Conservation (phyloP, 2,888 invertebrate species). For the Nasonia oneida region DNA sequence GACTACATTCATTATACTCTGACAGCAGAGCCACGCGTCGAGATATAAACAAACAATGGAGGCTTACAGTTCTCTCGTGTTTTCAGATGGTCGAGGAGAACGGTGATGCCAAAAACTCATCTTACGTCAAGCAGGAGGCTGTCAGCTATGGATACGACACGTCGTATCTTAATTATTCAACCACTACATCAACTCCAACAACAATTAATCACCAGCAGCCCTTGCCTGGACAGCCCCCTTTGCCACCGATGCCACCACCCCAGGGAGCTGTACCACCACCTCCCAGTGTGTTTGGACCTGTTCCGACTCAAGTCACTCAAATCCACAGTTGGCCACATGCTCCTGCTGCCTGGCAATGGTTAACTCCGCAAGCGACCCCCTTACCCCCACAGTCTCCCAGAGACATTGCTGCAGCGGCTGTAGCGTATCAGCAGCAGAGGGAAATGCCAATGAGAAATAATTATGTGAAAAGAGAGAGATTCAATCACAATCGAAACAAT, state of each 20-base stretch:
- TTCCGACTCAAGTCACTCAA: constrained; percentile 73
- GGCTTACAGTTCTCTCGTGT: not conserved
- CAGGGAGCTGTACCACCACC: constrained; percentile 70
- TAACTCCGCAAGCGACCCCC: constrained; percentile 73
- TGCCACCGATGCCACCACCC: constrained; percentile 78
- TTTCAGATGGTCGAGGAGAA: constrained; percentile 70
- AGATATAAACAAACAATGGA: constrained; percentile 8
- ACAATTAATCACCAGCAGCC: constrained; percentile 71
- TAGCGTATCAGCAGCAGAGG: constrained; percentile 70
- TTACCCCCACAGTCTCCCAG: constrained; percentile 68
- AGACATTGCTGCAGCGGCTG: constrained; percentile 67
- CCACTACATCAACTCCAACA: constrained; percentile 67
- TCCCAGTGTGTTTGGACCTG: constrained; percentile 74
- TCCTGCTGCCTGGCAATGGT: constrained; percentile 76
- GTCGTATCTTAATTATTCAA: constrained; percentile 72
- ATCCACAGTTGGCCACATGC: constrained; percentile 73
- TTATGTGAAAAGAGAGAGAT: constrained; percentile 73
- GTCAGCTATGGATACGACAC: constrained; percentile 71
- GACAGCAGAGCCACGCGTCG: not conserved
- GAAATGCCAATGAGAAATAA: constrained; percentile 72
- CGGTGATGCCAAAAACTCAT: constrained; percentile 68
- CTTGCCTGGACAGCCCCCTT: constrained; percentile 76
- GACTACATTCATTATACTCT: not conserved
- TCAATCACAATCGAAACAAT: constrained; percentile 73
- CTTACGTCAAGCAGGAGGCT: constrained; percentile 70